Conservation (phyloP, 92 coral and sea anemone species). For the Anthopleura xanthogrammica region DNA sequence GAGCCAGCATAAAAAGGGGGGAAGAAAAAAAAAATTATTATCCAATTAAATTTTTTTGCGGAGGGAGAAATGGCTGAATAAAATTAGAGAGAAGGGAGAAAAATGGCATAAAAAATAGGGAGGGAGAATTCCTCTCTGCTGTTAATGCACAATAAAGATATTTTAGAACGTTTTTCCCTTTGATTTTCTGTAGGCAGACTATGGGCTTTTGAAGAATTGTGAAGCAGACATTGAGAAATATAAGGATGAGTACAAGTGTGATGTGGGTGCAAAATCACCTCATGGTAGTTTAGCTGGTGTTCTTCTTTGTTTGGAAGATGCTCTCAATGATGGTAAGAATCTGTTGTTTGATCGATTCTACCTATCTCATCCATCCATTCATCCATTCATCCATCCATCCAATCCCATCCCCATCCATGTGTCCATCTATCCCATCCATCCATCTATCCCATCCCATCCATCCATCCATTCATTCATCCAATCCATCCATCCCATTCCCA, state of each 20-base stretch:
- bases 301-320: slow-evolving; percentile 78
- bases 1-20: no score
- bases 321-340: slow-evolving; percentile 76
- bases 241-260: slow-evolving; percentile 51
- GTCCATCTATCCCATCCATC: background rate
- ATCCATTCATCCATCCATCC: background rate
- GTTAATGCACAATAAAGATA: no score
- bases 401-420: no score
- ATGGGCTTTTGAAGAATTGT: slow-evolving; percentile 73
- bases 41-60: no score
- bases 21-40: no score
- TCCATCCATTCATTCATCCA: background rate
- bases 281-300: slow-evolving; percentile 80
- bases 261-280: slow-evolving; percentile 37
- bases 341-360: background rate
- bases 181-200: slow-evolving; percentile 65
- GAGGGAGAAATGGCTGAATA: no score
- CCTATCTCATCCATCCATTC: background rate
- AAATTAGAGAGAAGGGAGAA: no score
- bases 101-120: no score
- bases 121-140: no score
- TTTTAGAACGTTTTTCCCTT: background rate
- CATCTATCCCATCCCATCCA: background rate
- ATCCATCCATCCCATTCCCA: no score
- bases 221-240: slow-evolving; percentile 49